Percentiles rank a stretch among this genome's conserved stretches.
These are phyloP conservation scores for Setophaga kirtlandii DNA, from an alignment of 2,113 vertebrate genomes.

Conservation along the genomic window DNA sequence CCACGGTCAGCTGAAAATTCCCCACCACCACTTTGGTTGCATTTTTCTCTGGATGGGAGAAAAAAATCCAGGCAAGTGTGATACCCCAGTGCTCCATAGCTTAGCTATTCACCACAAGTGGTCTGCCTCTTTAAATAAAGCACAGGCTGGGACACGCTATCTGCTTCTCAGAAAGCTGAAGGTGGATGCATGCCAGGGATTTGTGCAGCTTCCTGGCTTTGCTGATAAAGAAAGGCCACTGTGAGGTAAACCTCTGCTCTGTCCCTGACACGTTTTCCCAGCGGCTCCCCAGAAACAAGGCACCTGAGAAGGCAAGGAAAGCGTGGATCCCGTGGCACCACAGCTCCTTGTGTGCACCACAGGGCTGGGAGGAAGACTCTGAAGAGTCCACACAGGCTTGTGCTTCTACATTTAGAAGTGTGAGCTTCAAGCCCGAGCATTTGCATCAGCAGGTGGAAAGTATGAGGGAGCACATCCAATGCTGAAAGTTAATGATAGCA, in stretches of 20 bases:
- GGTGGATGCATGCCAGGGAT: conserved; percentile 70
- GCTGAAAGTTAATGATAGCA: not conserved
- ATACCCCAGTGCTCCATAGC: not conserved
- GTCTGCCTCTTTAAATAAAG: conserved; percentile 61
- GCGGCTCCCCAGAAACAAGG: not conserved
- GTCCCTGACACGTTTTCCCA: not conserved
- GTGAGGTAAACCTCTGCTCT: conserved; percentile 37
- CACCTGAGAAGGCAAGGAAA: not conserved
- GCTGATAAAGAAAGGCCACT: conserved; percentile 63
- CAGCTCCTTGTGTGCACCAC: not conserved
- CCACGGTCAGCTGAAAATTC: not conserved
- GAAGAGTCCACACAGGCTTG: not conserved
- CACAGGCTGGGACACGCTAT: conserved; percentile 17
- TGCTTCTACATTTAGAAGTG: not conserved
- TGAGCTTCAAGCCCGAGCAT: not conserved
- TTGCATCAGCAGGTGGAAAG: not conserved
- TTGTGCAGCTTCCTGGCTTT: conserved; percentile 74
- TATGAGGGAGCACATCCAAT: conserved; percentile 13
- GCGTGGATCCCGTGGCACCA: not conserved
- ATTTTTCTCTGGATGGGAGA: not conserved
- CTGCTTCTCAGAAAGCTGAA: conserved; percentile 65
- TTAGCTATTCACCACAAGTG: not conserved
- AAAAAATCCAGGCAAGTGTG: not conserved
- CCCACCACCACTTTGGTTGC: not conserved
- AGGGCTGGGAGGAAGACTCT: not conserved